These are phyloP conservation scores for Leptestheria dahalacensis DNA, from an alignment of 1,140 invertebrate genomes.

Conservation along the genomic window DNA sequence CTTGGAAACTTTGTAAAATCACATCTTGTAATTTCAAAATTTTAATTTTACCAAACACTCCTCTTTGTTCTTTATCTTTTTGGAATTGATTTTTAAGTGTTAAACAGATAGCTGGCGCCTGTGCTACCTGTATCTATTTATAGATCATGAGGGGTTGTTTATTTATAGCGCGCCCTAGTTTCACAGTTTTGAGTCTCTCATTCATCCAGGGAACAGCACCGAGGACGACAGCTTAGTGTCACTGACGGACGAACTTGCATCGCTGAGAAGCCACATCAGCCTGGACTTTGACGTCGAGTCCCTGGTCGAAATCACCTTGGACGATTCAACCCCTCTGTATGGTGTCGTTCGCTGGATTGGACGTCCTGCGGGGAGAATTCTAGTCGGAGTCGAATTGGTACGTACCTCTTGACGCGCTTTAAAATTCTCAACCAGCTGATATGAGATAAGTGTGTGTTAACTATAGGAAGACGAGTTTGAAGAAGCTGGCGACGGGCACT, in stretches of 20 bases:
- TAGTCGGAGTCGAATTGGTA: conserved; percentile 53
- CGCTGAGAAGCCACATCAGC: conserved; percentile 18
- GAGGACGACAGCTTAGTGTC: too few species aligned
- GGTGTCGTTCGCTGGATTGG: conserved; percentile 84
- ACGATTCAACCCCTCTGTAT: conserved; percentile 32
- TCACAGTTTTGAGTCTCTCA: too few species aligned
- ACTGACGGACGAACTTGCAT: conserved; percentile 7
- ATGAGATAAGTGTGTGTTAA: conserved; percentile 12
- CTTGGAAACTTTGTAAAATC: too few species aligned
- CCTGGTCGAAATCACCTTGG: conserved; percentile 45
- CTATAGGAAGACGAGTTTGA: conserved; percentile 53
- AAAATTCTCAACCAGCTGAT: conserved; percentile 8
- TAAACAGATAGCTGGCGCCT: background rate
- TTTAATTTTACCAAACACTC: background rate
- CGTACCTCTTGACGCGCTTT: conserved; percentile 18
- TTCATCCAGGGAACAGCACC: too few species aligned
- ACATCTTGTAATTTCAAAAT: too few species aligned
- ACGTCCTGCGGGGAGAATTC: conserved; percentile 35
- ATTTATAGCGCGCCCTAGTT: conserved; percentile 1
- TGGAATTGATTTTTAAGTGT: background rate
- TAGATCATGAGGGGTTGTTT: background rate
- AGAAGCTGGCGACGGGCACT: conserved; percentile 55
- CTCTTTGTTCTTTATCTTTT: background rate
- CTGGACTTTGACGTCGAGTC: conserved; percentile 56
- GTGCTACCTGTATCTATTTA: background rate